A percentile compares a stretch with the other conserved stretches of the same genome.
Conservation (phyloP, 2,113 vertebrate genomes). For the Rhodinocichla rosea region DNA sequence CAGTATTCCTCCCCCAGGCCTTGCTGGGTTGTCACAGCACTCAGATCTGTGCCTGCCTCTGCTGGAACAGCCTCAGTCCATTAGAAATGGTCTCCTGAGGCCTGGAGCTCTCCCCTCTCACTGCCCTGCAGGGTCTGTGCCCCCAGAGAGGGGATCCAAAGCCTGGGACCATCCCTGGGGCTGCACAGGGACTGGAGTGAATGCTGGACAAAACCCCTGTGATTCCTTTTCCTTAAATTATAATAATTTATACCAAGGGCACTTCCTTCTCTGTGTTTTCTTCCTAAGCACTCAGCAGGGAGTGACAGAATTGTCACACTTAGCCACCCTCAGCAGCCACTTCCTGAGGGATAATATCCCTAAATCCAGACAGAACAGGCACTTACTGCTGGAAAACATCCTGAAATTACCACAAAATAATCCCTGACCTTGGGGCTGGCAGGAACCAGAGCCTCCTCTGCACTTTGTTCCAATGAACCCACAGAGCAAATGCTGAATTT, state of each 20-base stretch:
- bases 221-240: neutral
- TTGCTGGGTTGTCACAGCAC: neutral
- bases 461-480: neutral
- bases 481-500: no score
- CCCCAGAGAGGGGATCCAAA: neutral
- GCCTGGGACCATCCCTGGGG: neutral
- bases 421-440: neutral
- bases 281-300: neutral
- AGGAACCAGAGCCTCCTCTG: neutral
- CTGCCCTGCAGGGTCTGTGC: neutral
- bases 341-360: neutral
- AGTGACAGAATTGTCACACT: neutral
- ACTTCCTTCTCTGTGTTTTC: neutral
- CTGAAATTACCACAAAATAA: neutral
- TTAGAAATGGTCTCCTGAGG: neutral
- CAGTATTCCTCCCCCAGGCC: accelerated
- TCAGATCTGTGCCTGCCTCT: neutral
- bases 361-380: neutral
- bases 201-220: neutral
- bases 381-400: no score
- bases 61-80: neutral
- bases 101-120: neutral
- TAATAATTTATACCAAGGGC: neutral
- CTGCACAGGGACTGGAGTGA: neutral
- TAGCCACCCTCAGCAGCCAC: neutral